phyloP scores from a whole-genome alignment of 2,888 invertebrate species.

The Melieria omissa region DNA sequence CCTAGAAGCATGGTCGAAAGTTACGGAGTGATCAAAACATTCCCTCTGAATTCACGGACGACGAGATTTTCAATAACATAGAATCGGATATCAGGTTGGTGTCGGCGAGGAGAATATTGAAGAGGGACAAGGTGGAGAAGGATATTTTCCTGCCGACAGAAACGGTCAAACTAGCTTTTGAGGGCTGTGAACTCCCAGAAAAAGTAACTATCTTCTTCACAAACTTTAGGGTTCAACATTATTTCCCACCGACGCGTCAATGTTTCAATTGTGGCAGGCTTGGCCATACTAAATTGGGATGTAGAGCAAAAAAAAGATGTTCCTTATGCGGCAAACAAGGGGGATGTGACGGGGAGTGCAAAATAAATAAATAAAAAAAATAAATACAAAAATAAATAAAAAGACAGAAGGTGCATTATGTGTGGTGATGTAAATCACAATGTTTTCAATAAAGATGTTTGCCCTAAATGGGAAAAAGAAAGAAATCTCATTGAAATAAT shows the following conservation, averaged over 20 bases:
- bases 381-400: too few species aligned
- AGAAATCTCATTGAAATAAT: background rate
- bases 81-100: too few species aligned
- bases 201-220: background rate
- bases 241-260: conserved; percentile 10
- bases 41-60: background rate
- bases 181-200: background rate
- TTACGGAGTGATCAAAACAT: background rate
- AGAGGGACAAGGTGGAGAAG: background rate
- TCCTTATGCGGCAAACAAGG: conserved; percentile 8
- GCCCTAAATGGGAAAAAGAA: conserved; percentile 7
- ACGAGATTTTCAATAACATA: background rate
- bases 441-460: too few species aligned
- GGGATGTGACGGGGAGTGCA: background rate
- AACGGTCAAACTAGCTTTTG: conserved; percentile 18
- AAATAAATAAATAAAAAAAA: too few species aligned
- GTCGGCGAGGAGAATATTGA: conserved; percentile 5
- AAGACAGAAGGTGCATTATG: background rate
- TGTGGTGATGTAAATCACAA: too few species aligned
- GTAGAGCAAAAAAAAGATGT: conserved; percentile 7
- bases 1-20: background rate
- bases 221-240: background rate
- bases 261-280: conserved; percentile 27
- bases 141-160: background rate
- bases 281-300: conserved; percentile 12